Percentiles rank a stretch among this genome's conserved stretches.
phyloP scores from a whole-genome alignment of 92 coral and sea anemone genomes.

The Plumapathes pennacea region DNA sequence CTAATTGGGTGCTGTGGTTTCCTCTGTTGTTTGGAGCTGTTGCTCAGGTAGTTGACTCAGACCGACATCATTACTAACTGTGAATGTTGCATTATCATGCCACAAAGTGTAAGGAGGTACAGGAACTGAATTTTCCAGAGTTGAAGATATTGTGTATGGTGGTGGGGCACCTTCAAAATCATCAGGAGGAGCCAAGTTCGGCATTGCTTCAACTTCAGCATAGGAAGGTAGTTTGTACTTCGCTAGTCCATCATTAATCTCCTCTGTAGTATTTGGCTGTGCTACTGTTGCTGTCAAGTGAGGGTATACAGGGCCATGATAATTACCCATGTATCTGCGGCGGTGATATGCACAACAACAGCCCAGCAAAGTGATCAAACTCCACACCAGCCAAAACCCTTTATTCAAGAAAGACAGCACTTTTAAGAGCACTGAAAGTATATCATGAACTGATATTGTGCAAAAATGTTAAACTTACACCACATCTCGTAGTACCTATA shows the following conservation, averaged over 20 bases:
- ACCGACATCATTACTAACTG: too few species aligned
- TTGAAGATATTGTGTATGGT: too few species aligned
- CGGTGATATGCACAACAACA: slow-evolving; percentile 75
- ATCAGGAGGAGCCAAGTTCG: slow-evolving; percentile 68
- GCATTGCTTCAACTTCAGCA: slow-evolving; percentile 76
- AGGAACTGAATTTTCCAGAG: too few species aligned
- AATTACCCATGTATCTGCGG: slow-evolving; percentile 21
- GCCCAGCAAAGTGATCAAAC: slow-evolving; percentile 49
- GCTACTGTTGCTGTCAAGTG: not conserved
- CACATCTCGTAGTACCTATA: slow-evolving; percentile 78
- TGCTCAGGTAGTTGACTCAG: too few species aligned
- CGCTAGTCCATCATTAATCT: slow-evolving; percentile 1
- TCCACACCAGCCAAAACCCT: slow-evolving; percentile 90
- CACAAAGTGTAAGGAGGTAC: too few species aligned
- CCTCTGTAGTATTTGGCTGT: not conserved
- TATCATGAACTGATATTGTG: not conserved
- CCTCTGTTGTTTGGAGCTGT: too few species aligned
- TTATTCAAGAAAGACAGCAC: not conserved
- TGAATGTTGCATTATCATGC: too few species aligned
- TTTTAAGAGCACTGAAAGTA: not conserved
- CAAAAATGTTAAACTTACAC: slow-evolving; percentile 65
- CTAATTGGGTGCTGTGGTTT: too few species aligned
- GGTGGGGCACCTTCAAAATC: slow-evolving; percentile 77
- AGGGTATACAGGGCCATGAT: slow-evolving; percentile 42
- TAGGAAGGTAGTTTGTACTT: slow-evolving; percentile 72